phyloP scores from a whole-genome alignment of 2,113 vertebrate genomes.

The Prunella fulvescens region DNA sequence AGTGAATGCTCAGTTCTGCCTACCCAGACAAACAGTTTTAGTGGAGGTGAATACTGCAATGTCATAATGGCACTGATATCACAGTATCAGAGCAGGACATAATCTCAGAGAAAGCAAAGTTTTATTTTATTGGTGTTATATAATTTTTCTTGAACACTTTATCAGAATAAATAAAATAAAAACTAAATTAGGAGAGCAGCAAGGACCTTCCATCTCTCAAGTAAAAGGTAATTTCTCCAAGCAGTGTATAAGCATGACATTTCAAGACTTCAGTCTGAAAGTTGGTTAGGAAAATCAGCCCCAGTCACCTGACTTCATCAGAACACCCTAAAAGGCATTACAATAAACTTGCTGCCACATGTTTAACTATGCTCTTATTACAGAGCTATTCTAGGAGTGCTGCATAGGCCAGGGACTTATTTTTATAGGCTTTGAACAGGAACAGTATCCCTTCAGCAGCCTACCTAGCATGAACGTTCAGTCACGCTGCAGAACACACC shows the following conservation, averaged over 20 bases:
- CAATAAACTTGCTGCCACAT: not conserved
- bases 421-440: not conserved
- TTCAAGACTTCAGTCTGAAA: not conserved
- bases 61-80: not conserved
- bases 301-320: not conserved
- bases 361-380: constrained; percentile 21
- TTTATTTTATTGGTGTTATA: not conserved
- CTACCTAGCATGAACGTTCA: not conserved
- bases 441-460: not conserved
- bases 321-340: constrained; percentile 23
- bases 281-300: not conserved
- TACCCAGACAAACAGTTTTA: not conserved
- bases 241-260: not conserved
- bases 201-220: not conserved
- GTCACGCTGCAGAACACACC: not conserved
- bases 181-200: not conserved
- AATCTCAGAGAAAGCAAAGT: not conserved
- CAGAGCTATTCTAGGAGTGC: constrained; percentile 19
- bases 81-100: not conserved
- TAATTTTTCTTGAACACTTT: not conserved
- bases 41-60: not conserved
- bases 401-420: not conserved
- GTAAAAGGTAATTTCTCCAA: not conserved
- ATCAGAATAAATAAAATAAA: not conserved
- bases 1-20: not conserved